Conservation (phyloP, 2,888 invertebrate species). For the Epistrophe grossulariae region DNA sequence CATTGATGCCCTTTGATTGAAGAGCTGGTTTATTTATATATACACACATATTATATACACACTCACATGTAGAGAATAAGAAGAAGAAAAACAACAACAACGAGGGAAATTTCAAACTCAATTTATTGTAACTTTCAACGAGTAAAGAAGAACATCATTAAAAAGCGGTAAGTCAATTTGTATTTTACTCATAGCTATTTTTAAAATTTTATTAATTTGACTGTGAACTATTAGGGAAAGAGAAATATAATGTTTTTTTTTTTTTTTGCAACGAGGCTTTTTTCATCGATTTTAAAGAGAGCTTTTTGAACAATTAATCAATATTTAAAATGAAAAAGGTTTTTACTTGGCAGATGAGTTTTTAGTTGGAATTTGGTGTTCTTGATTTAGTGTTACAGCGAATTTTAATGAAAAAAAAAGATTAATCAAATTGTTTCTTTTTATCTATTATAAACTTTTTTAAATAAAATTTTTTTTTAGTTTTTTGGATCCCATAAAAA, state of each 20-base stretch:
- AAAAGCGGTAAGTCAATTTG: slow-evolving; percentile 69
- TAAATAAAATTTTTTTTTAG: too few relatives aligned
- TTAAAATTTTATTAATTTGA: slow-evolving; percentile 18
- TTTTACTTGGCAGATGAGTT: neutral
- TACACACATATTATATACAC: too few relatives aligned
- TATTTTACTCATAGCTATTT: slow-evolving; percentile 30
- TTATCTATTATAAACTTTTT: too few relatives aligned
- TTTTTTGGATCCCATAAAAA: too few relatives aligned
- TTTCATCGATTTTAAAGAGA: neutral
- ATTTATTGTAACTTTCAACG: slow-evolving; percentile 64
- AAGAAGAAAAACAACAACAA: slow-evolving; percentile 10
- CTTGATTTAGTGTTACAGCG: too few relatives aligned
- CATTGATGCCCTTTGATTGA: slow-evolving; percentile 65
- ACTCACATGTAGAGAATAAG: slow-evolving; percentile 6
- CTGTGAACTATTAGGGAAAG: neutral
- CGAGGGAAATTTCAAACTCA: slow-evolving; percentile 45
- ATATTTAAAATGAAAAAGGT: neutral
- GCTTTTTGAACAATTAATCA: neutral
- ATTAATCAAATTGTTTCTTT: too few relatives aligned
- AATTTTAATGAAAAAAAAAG: too few relatives aligned
- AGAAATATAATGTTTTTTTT: neutral
- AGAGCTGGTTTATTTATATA: neutral
- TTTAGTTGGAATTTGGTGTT: neutral
- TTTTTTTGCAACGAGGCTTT: neutral
- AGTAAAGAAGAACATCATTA: slow-evolving; percentile 59